phyloP scores from a whole-genome alignment of 1,140 invertebrate genomes.

The Drosophila eugracilis region DNA sequence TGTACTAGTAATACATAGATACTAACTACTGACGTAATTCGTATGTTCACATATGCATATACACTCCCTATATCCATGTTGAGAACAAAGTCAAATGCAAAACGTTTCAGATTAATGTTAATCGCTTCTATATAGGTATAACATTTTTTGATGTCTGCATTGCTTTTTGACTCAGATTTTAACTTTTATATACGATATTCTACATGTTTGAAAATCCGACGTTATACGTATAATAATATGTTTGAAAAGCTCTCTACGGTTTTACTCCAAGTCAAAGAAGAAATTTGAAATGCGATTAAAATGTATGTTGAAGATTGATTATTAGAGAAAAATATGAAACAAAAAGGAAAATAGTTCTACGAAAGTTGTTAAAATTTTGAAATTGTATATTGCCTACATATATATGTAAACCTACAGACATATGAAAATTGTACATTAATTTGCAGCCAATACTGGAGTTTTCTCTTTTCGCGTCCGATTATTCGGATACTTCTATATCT shows the following conservation, averaged over 20 bases:
- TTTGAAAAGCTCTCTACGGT: slow-evolving; percentile 64
- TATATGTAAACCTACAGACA: slow-evolving; percentile 43
- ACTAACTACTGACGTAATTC: slow-evolving; percentile 37
- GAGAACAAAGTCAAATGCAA: slow-evolving; percentile 52
- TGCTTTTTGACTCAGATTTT: slow-evolving; percentile 68
- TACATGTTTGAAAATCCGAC: slow-evolving; percentile 38
- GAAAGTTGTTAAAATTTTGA: slow-evolving; percentile 71
- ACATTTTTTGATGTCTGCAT: slow-evolving; percentile 60
- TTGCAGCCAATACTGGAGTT: slow-evolving; percentile 29
- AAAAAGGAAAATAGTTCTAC: slow-evolving; percentile 45
- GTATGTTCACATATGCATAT: slow-evolving; percentile 46
- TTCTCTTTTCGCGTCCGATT: slow-evolving; percentile 24
- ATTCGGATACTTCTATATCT: slow-evolving; percentile 25
- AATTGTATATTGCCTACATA: slow-evolving; percentile 68
- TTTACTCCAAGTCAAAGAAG: slow-evolving; percentile 58
- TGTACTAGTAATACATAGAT: slow-evolving; percentile 50
- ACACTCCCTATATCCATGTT: slow-evolving; percentile 41
- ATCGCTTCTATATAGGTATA: slow-evolving; percentile 40
- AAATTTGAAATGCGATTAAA: slow-evolving; percentile 37
- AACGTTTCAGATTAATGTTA: slow-evolving; percentile 56
- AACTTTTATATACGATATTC: slow-evolving; percentile 66
- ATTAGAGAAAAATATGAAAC: slow-evolving; percentile 13
- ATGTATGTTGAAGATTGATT: slow-evolving; percentile 57
- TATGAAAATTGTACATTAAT: slow-evolving; percentile 51
- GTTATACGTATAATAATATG: slow-evolving; percentile 21